Evolutionary conservation across 2,113 vertebrate species (phyloP).

Genomic region (Lampris megalopsis): DNA sequence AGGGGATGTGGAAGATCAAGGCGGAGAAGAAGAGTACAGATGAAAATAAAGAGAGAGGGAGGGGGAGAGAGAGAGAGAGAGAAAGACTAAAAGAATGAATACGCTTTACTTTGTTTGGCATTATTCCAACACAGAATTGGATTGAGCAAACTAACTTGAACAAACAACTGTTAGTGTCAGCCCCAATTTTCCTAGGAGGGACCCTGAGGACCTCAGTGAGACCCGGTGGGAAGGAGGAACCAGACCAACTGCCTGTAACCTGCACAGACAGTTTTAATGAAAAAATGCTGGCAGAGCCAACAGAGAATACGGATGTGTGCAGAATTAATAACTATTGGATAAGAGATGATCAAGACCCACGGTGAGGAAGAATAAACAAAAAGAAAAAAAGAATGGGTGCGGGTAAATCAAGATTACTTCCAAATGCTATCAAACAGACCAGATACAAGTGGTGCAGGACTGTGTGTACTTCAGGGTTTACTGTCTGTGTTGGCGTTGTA

Average conservation of each 20-base stretch:
- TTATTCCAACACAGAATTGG: slow-evolving; percentile 31
- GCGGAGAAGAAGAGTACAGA: neutral
- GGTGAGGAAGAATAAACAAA: slow-evolving; percentile 45
- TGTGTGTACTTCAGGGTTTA: neutral
- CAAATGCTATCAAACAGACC: slow-evolving; percentile 17
- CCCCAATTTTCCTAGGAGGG: slow-evolving; percentile 48
- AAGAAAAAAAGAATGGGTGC: slow-evolving; percentile 12
- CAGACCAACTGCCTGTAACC: slow-evolving; percentile 44
- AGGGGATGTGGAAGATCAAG: neutral
- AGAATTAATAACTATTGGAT: slow-evolving; percentile 57
- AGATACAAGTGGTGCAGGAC: slow-evolving; percentile 3
- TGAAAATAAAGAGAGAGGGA: neutral
- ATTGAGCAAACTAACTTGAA: slow-evolving; percentile 36
- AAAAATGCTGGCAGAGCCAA: slow-evolving; percentile 52
- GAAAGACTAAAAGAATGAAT: neutral
- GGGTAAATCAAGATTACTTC: slow-evolving; percentile 14
- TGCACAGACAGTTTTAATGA: slow-evolving; percentile 51
- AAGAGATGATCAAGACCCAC: neutral
- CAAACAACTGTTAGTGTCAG: slow-evolving; percentile 50
- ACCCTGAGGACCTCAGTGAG: slow-evolving; percentile 52
- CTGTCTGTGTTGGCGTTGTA: neutral
- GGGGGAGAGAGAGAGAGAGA: neutral
- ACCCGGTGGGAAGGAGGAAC: slow-evolving; percentile 26
- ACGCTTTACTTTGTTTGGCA: slow-evolving; percentile 26
- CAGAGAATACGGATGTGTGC: slow-evolving; percentile 28